Conservation (phyloP, 2,888 invertebrate species). For the Alcis repandata region DNA sequence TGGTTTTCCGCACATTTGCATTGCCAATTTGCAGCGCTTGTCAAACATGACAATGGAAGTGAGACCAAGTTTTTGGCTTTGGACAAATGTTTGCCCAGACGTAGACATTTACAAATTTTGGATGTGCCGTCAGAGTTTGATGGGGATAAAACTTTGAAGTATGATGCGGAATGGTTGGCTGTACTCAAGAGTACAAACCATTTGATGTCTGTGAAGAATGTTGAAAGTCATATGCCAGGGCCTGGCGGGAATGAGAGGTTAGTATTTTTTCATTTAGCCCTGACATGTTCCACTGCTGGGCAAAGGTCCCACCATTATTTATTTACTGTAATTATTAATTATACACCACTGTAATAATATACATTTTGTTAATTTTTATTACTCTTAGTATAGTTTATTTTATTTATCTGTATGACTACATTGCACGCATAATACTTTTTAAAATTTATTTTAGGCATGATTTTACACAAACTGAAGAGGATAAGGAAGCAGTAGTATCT, state of each 20-base stretch:
- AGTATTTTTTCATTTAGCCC: constrained; percentile 34
- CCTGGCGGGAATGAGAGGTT: constrained; percentile 90
- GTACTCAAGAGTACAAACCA: constrained; percentile 96
- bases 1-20: constrained; percentile 99
- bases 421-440: not conserved
- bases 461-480: constrained; percentile 91
- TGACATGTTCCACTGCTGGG: no score
- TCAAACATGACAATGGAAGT: constrained; percentile 89
- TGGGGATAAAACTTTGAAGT: constrained; percentile 86
- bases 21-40: constrained; percentile 96
- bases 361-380: not conserved
- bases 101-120: constrained; percentile 95
- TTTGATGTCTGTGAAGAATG: constrained; percentile 90
- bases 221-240: constrained; percentile 93
- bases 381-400: not conserved
- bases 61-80: constrained; percentile 95
- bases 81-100: constrained; percentile 97
- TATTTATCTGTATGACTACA: not conserved
- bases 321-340: no score
- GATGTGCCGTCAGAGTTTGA: constrained; percentile 87
- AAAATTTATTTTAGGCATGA: constrained; percentile 84
- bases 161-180: constrained; percentile 98
- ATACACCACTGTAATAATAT: no score
- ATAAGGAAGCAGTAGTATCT: constrained; percentile 88
- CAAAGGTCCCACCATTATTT: no score